A percentile compares a stretch with the other conserved stretches of the same genome.
These are phyloP conservation scores for Eleginops maclovinus DNA, from an alignment of 2,113 vertebrate genomes.

Conservation along the genomic window DNA sequence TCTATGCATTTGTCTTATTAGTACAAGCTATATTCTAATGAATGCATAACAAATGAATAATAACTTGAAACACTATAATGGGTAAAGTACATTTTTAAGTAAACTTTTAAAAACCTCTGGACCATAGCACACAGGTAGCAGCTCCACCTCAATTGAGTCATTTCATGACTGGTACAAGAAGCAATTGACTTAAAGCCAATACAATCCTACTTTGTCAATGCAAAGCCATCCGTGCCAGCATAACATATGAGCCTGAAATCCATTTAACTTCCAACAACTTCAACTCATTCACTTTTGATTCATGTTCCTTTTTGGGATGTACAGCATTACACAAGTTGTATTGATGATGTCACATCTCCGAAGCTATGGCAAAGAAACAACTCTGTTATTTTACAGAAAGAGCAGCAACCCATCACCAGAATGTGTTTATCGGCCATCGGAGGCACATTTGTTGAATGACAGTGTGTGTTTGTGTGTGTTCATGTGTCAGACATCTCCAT, in stretches of 20 bases:
- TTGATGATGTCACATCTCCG: slow-evolving; percentile 25
- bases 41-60: no score
- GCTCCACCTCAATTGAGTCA: background rate
- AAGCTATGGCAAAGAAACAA: slow-evolving; percentile 8
- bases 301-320: background rate
- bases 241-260: background rate
- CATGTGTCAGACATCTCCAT: slow-evolving; percentile 89
- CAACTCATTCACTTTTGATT: background rate
- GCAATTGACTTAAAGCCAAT: background rate
- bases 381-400: slow-evolving; percentile 16
- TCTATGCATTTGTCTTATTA: background rate
- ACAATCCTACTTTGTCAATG: background rate
- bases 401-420: slow-evolving; percentile 27
- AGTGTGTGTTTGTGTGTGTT: slow-evolving; percentile 71
- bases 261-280: background rate
- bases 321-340: background rate
- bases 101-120: no score
- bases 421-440: slow-evolving; percentile 88
- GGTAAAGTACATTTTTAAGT: no score
- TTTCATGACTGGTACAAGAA: slow-evolving; percentile 6
- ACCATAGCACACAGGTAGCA: no score
- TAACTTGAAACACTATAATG: no score
- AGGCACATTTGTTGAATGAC: slow-evolving; percentile 91
- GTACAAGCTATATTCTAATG: background rate
- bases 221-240: background rate